These are phyloP conservation scores for Temnothorax nylanderi DNA, from an alignment of 1,140 invertebrate species.

Conservation along the genomic window DNA sequence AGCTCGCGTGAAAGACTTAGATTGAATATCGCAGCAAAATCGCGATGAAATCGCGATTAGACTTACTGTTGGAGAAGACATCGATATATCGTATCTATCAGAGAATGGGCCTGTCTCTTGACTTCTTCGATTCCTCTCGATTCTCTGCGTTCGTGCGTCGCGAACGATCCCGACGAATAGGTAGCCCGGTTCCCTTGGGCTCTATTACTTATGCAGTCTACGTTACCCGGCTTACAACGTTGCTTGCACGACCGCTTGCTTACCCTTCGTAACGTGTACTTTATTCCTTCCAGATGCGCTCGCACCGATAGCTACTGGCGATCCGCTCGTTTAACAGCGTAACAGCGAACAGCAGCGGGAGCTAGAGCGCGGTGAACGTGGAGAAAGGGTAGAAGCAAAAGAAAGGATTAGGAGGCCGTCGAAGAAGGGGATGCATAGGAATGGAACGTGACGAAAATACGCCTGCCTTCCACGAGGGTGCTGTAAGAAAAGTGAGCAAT, in stretches of 20 bases:
- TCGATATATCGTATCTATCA: not conserved
- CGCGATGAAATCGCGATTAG: not conserved
- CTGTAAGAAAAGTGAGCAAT: slow-evolving; percentile 22
- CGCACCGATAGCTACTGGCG: slow-evolving; percentile 79
- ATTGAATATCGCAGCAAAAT: not conserved
- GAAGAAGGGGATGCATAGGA: slow-evolving; percentile 51
- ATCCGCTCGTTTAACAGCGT: slow-evolving; percentile 82
- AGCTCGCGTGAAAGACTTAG: not conserved
- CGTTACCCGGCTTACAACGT: slow-evolving; percentile 72
- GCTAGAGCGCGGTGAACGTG: slow-evolving; percentile 59
- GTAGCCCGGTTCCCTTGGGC: slow-evolving; percentile 32
- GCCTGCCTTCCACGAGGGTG: slow-evolving; percentile 31
- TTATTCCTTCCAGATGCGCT: slow-evolving; percentile 77
- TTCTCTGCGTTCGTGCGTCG: not conserved
- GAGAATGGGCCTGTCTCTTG: no score
- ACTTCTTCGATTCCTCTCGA: not conserved
- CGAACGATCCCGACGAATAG: slow-evolving; percentile 40
- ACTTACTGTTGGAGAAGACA: not conserved
- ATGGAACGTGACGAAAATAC: slow-evolving; percentile 63
- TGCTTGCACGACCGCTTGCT: slow-evolving; percentile 75
- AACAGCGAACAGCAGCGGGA: slow-evolving; percentile 71
- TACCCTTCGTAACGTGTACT: slow-evolving; percentile 78
- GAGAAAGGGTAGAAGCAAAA: slow-evolving; percentile 46
- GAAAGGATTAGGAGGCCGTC: not conserved
- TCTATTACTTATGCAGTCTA: slow-evolving; percentile 78